phyloP scores from a whole-genome alignment of 2,113 vertebrate genomes.

The Crotalus viridis region DNA sequence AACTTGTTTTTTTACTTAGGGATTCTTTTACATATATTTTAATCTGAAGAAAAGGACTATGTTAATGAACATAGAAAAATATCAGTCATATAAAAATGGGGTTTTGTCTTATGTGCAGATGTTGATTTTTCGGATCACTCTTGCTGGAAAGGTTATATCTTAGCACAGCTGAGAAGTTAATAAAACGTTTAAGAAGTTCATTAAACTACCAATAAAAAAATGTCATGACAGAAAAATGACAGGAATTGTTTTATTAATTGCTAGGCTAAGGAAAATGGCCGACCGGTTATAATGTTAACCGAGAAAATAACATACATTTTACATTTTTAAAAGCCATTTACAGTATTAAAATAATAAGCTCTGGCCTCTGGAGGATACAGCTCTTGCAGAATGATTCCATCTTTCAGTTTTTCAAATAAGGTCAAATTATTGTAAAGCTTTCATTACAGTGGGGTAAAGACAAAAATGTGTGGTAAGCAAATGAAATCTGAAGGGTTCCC shows the following conservation, averaged over 20 bases:
- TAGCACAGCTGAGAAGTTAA: neutral
- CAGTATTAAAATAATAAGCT: conserved; percentile 21
- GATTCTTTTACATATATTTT: neutral
- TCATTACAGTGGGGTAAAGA: conserved; percentile 20
- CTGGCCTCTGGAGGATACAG: neutral
- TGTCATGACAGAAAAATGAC: conserved; percentile 6
- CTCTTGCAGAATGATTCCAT: neutral
- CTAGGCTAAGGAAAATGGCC: conserved; percentile 9
- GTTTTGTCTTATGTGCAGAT: neutral
- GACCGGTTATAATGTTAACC: conserved; percentile 10
- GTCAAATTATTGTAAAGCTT: conserved; percentile 22
- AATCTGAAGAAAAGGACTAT: neutral
- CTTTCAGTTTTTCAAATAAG: neutral
- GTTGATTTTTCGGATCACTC: neutral
- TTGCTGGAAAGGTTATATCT: neutral
- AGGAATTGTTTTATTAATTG: conserved; percentile 15
- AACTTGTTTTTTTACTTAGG: neutral
- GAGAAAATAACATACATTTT: conserved; percentile 10
- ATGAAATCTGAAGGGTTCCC: neutral
- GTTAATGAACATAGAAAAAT: neutral
- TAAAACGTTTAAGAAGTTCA: neutral
- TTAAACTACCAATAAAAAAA: conserved; percentile 4
- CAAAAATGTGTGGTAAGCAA: neutral
- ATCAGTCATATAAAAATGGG: neutral
- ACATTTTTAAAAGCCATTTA: conserved; percentile 8